phyloP scores from a whole-genome alignment of 1,140 invertebrate species.

The Drosophila rhopaloa region DNA sequence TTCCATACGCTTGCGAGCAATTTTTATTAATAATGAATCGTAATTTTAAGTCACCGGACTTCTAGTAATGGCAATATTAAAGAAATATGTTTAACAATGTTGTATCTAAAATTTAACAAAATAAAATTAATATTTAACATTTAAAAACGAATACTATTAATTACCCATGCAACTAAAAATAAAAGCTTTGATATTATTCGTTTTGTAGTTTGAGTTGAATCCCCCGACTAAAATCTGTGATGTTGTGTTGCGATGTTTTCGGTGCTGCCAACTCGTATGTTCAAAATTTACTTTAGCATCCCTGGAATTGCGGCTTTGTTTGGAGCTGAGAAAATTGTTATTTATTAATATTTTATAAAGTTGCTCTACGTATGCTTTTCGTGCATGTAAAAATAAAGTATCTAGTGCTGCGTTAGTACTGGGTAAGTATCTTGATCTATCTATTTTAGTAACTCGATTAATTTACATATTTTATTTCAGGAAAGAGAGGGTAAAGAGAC shows the following conservation, averaged over 20 bases:
- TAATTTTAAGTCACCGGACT: no score
- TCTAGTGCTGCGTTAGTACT: not conserved
- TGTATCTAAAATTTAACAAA: no score
- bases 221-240: not conserved
- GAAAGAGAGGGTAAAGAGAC: slow-evolving; percentile 11
- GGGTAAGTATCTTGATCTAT: not conserved
- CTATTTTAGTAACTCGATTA: not conserved
- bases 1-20: no score
- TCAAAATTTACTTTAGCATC: not conserved
- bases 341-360: not conserved
- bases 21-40: no score
- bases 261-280: slow-evolving; percentile 1
- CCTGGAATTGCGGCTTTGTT: slow-evolving; percentile 29
- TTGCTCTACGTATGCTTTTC: not conserved
- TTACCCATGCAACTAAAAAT: no score
- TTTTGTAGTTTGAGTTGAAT: no score
- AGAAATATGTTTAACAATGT: no score
- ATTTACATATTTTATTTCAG: not conserved
- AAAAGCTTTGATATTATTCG: no score
- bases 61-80: no score
- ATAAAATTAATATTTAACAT: no score
- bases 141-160: no score
- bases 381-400: not conserved
- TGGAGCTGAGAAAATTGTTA: slow-evolving; percentile 3
- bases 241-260: not conserved